Evolutionary conservation across 2,113 vertebrate species (phyloP), one percentile per base, ranked within the genome.

Genomic region (Dicaeum eximium): DNA sequence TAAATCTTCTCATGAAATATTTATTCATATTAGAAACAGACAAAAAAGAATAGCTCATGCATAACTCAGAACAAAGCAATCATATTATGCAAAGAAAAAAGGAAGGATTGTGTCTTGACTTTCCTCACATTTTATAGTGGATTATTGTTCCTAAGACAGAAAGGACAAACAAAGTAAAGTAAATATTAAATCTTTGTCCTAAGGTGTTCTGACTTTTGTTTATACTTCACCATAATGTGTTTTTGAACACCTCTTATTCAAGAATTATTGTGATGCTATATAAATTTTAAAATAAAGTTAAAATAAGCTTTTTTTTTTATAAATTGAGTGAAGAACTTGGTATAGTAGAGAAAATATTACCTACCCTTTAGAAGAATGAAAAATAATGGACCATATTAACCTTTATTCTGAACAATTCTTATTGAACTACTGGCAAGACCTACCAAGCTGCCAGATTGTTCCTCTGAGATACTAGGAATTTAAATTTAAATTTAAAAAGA

Each of bases 131-230:
- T 94, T 95, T 81, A 81, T 45, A 74, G 25, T 7, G 66, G 18
- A 78, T 92, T 86, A 73, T 66, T 85, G 92, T 89, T 92, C 62
- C 47, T 92, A 94, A 95, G 92, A 37, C n/a, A 80, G 28, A 88
- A 85, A 64, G 37, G 62, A 80, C 27, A 86, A 96, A 89, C 64
- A 86, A 88, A 93, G 78, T 75, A 92, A 94, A 91, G 75, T 65
- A 88, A 92, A 88, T 48, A 74, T 69, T 91, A 79, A 80, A 81
- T 85, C 42, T 57, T 82, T 89, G 37, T 88, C 27, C 57, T 83
- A 70, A 17, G 22, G 13, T 86, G 14, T 67, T 90, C 33, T 64
- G 69, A 74, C 44, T 93, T 87, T 89, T 91, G 15, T 90, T 93
- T 94, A 37, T 80, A 40, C 27, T 83, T 80, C 27, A 74, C 19